phyloP scores from a whole-genome alignment of 1,140 invertebrate genomes.

The Papilio machaon region DNA sequence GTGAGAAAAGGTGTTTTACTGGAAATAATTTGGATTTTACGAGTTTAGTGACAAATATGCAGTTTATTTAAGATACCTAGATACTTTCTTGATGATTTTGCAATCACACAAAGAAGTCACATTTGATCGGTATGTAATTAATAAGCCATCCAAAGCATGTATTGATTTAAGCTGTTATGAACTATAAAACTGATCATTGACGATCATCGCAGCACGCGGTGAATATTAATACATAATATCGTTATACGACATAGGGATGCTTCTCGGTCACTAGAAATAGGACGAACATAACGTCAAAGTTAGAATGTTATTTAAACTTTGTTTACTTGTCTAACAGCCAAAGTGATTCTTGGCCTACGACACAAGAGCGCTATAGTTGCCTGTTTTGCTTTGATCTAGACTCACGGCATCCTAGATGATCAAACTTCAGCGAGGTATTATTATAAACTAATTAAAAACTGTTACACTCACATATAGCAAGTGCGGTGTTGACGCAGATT shows the following conservation, averaged over 20 bases:
- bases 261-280: not conserved
- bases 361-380: too few relatives aligned
- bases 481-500: not conserved
- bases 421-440: not conserved
- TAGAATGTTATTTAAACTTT: too few relatives aligned
- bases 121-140: conserved; percentile 23
- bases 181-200: conserved; percentile 37
- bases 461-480: not conserved
- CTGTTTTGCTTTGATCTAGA: too few relatives aligned
- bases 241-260: conserved; percentile 18
- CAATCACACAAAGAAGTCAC: not conserved
- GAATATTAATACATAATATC: conserved; percentile 30
- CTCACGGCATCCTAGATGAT: too few relatives aligned
- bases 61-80: not conserved
- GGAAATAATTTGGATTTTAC: too few relatives aligned
- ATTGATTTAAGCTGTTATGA: conserved; percentile 39
- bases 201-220: conserved; percentile 28
- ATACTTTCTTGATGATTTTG: not conserved
- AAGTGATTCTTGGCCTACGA: too few relatives aligned
- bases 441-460: not conserved
- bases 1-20: too few relatives aligned
- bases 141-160: conserved; percentile 33
- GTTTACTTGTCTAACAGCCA: too few relatives aligned
- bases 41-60: too few relatives aligned
- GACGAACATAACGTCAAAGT: not conserved